Evolutionary conservation across 2,797 vertebrate genomes (phyloP), one percentile per base, ranked within the genome.

Genomic region (Ceyx erithaca): DNA sequence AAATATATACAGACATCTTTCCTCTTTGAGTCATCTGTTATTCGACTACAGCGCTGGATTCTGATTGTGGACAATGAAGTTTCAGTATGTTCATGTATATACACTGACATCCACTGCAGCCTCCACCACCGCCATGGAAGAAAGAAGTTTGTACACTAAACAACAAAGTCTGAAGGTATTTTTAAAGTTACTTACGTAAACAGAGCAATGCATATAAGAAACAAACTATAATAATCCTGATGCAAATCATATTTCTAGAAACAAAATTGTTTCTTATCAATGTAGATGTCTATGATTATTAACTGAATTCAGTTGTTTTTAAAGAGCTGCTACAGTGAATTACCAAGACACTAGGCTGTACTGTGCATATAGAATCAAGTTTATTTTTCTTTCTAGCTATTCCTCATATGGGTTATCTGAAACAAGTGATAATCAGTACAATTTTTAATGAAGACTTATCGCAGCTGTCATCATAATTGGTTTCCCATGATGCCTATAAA

Each of bases 401-500:
- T 93, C 14, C 68, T 95, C 57, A 62, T 51, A 90, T 58, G 71
- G 25, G 22, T 77, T 92, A 90, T 88, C 61, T 72, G 83, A 95
- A 95, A 90, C n/a, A 94, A 92, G 80, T 49, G 67, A 68, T 82
- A 95, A 96, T 90, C 75, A 90, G 83, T 76, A 88, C n/a, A 64
- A 54, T 91, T 94, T 95, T 91, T 80, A 91, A 92, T 0, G 26
- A 92, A 81, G 85, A 70, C 61, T 93, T 96, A 91, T 84, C 83
- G 51, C 89, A 96, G 94, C 85, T 95, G 91, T 82, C 83, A 90
- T 85, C 85, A 66, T 93, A 95, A 95, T 91, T 94, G 71, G 49
- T 93, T 95, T 96, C 87, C 90, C 92, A 88, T 94, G 83, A 92
- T 88, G 80, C 73, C 64, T 82, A 95, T 75, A 82, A 90, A 91